These are phyloP conservation scores for Mythimna vitellina DNA, from an alignment of 2,888 invertebrate species.

Conservation along the genomic window DNA sequence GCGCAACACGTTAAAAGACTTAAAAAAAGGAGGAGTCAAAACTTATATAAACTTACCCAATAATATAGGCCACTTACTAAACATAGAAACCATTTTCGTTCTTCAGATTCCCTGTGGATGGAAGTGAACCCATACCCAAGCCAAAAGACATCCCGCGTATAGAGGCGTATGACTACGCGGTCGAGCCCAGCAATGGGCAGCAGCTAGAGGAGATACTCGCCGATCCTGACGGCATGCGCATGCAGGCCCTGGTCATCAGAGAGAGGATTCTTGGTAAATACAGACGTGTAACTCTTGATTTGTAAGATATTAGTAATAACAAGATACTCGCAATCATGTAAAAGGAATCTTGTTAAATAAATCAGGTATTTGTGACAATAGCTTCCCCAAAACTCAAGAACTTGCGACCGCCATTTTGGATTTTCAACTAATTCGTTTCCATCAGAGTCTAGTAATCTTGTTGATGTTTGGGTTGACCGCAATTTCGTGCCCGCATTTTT, in stretches of 20 bases:
- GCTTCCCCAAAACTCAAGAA: too few relatives aligned
- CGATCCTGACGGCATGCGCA: constrained; percentile 98
- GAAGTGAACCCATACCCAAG: constrained; percentile 93
- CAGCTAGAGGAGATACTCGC: constrained; percentile 96
- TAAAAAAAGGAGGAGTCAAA: too few relatives aligned
- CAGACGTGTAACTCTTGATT: too few relatives aligned
- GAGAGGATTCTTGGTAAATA: constrained; percentile 94
- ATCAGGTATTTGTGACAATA: too few relatives aligned
- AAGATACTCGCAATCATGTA: too few relatives aligned
- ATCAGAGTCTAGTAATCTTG: neutral
- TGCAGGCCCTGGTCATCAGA: constrained; percentile 97
- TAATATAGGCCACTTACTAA: too few relatives aligned
- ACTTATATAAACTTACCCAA: too few relatives aligned
- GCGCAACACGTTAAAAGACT: too few relatives aligned
- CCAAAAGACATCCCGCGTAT: constrained; percentile 93
- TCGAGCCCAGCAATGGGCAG: constrained; percentile 95
- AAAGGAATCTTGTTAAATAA: too few relatives aligned
- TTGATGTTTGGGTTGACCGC: neutral
- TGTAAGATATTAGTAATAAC: too few relatives aligned
- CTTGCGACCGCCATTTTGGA: neutral
- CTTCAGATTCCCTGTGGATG: constrained; percentile 91
- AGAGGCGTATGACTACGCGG: constrained; percentile 96
- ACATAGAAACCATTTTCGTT: neutral
- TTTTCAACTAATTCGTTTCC: neutral
- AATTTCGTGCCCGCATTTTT: neutral